A percentile compares a stretch with the other conserved stretches of the same genome.
These are phyloP conservation scores for Vanessa cardui DNA, from an alignment of 2,888 invertebrate genomes.

Conservation along the genomic window DNA sequence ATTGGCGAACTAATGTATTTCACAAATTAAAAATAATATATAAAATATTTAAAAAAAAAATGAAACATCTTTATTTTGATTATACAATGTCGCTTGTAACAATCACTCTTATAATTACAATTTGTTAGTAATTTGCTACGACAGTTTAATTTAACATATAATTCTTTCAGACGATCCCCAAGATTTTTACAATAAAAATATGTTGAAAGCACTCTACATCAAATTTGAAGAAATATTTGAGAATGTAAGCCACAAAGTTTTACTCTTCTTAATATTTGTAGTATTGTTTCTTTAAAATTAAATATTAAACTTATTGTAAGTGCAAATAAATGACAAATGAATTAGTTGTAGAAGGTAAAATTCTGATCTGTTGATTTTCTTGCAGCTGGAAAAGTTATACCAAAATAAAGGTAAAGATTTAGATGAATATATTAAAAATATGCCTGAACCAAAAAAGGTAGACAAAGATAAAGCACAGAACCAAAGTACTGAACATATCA, in stretches of 20 bases:
- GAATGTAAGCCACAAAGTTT: conserved; percentile 27
- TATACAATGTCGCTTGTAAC: too few species aligned
- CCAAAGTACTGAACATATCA: not conserved
- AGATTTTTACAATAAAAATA: conserved; percentile 40
- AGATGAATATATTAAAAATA: conserved; percentile 6
- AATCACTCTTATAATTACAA: not conserved
- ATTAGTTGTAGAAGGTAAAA: too few species aligned
- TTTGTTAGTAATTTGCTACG: not conserved
- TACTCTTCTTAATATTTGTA: not conserved
- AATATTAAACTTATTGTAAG: too few species aligned
- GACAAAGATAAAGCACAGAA: not conserved
- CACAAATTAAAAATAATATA: not conserved
- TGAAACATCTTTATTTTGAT: too few species aligned
- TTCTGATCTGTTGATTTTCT: not conserved
- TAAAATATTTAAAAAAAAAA: not conserved
- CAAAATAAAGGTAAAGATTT: conserved; percentile 6
- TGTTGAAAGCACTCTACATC: conserved; percentile 34
- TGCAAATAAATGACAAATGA: too few species aligned
- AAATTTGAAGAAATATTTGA: conserved; percentile 41
- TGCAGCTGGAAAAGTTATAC: conserved; percentile 20
- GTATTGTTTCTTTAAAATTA: too few species aligned
- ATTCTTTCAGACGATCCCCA: conserved; percentile 42
- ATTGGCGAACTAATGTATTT: conserved; percentile 8
- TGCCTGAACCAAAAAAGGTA: conserved; percentile 14
- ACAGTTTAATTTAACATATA: not conserved